Evolutionary conservation across 2,113 vertebrate genomes (phyloP).

Genomic region (Hymenochirus boettgeri): DNA sequence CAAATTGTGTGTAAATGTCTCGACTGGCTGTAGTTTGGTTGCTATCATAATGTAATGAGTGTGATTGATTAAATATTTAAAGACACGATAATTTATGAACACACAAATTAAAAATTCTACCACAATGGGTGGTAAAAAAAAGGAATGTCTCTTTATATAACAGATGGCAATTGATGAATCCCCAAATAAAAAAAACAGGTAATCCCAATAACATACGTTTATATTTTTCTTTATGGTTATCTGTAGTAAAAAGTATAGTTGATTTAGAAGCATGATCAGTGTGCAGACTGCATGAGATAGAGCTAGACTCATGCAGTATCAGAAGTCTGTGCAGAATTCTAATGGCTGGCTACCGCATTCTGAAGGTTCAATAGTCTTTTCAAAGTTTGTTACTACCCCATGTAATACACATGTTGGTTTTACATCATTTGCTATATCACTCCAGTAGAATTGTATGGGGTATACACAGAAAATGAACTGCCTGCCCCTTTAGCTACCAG

Average conservation of each 20-base stretch:
- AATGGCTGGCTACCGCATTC: slow-evolving; percentile 27
- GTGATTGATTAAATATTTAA: slow-evolving; percentile 28
- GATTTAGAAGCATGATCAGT: slow-evolving; percentile 23
- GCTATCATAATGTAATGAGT: slow-evolving; percentile 20
- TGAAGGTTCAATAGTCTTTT: not conserved
- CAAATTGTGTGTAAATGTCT: slow-evolving; percentile 19
- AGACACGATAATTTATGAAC: slow-evolving; percentile 38
- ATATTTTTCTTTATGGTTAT: not conserved
- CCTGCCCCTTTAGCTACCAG: too few species aligned
- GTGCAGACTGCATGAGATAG: slow-evolving; percentile 20
- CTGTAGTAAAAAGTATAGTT: slow-evolving; percentile 37
- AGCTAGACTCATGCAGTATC: slow-evolving; percentile 37
- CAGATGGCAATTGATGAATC: slow-evolving; percentile 12
- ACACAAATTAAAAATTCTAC: slow-evolving; percentile 36
- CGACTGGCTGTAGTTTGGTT: not conserved
- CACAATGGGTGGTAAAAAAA: slow-evolving; percentile 14
- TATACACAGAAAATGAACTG: too few species aligned
- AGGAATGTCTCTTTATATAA: slow-evolving; percentile 2
- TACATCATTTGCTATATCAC: too few species aligned
- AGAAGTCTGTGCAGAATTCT: slow-evolving; percentile 42
- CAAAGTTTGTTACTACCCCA: slow-evolving; percentile 22
- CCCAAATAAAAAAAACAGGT: not conserved
- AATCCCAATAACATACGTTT: not conserved
- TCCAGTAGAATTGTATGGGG: too few species aligned
- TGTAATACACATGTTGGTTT: too few species aligned